These are phyloP conservation scores for Mastomys coucha DNA, from an alignment of 2,113 vertebrate species.

Conservation along the genomic window DNA sequence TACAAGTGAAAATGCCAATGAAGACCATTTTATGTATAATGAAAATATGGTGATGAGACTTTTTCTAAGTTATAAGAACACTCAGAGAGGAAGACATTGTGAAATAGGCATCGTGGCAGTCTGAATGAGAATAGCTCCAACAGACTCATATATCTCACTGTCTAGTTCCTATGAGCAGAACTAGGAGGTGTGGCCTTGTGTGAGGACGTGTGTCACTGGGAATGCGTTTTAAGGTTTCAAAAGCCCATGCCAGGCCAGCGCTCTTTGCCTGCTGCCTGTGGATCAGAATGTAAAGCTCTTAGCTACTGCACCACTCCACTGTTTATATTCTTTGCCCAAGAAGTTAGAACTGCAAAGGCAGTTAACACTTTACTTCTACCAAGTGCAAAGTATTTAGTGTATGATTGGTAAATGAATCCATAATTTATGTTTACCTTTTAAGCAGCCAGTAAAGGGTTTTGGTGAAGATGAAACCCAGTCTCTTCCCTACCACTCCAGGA, in stretches of 20 bases:
- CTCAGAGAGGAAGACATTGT: constrained; percentile 46
- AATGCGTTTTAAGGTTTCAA: background rate
- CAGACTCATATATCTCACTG: background rate
- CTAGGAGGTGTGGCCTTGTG: background rate
- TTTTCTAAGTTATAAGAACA: background rate
- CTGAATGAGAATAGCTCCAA: background rate
- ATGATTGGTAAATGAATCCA: background rate
- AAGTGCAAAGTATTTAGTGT: constrained; percentile 20
- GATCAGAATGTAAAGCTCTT: background rate
- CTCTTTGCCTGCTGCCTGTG: background rate
- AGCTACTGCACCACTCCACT: background rate
- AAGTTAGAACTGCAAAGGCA: background rate
- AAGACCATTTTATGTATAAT: background rate
- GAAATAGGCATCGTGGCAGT: background rate
- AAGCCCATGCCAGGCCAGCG: background rate
- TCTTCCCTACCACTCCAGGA: too few relatives aligned
- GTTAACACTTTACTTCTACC: constrained; percentile 17
- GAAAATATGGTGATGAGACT: too few relatives aligned
- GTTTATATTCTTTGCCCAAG: constrained; percentile 19
- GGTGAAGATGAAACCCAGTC: too few relatives aligned
- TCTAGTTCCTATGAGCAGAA: background rate
- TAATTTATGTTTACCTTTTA: background rate
- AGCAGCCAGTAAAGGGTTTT: too few relatives aligned
- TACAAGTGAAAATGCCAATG: background rate
- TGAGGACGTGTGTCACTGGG: background rate